These are phyloP conservation scores for Epiblema foenella DNA, from an alignment of 2,888 invertebrate genomes.

Conservation along the genomic window DNA sequence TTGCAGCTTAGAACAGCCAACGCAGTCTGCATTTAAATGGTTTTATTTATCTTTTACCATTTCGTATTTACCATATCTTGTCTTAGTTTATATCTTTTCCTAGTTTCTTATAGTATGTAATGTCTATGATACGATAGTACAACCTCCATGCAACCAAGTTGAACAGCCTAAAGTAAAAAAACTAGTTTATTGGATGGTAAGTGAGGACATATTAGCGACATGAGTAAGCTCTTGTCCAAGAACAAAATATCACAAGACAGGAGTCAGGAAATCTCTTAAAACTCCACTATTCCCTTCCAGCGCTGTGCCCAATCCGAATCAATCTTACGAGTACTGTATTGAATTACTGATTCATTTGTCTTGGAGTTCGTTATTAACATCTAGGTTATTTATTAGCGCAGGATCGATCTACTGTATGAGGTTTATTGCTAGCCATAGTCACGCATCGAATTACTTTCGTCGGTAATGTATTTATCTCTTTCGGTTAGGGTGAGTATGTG, in stretches of 20 bases:
- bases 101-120: too few species aligned
- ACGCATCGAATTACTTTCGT: not conserved
- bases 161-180: too few species aligned
- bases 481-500: not conserved
- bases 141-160: too few species aligned
- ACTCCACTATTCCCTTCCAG: conserved; percentile 13
- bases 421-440: conserved; percentile 20
- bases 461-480: not conserved
- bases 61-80: too few species aligned
- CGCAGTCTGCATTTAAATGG: not conserved
- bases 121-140: too few species aligned
- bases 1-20: conserved; percentile 22
- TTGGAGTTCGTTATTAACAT: conserved; percentile 38
- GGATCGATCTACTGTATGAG: conserved; percentile 25
- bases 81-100: too few species aligned
- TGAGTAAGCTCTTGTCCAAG: too few species aligned
- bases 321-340: conserved; percentile 40
- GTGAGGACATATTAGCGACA: too few species aligned
- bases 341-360: conserved; percentile 39
- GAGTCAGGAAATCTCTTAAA: too few species aligned
- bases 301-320: conserved; percentile 32
- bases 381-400: conserved; percentile 37
- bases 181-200: too few species aligned
- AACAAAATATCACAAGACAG: too few species aligned
- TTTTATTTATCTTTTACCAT: too few species aligned